Conservation (phyloP, 2,797 vertebrate species). For the Parambassis ranga region DNA sequence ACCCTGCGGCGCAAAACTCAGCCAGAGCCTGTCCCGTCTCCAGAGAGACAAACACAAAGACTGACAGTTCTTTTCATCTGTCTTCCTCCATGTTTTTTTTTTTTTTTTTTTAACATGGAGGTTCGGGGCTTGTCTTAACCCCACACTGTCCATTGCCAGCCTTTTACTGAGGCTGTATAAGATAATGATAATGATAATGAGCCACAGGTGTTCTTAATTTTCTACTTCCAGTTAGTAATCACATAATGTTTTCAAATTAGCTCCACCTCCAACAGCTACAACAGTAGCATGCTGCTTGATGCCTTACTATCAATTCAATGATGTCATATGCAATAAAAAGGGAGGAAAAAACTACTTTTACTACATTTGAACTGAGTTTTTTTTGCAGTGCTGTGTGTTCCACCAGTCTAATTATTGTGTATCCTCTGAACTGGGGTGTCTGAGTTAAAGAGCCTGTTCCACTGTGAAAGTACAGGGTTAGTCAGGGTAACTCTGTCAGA, state of each 20-base stretch:
- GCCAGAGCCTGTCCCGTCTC: slow-evolving; percentile 45
- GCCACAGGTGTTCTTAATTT: too few species aligned
- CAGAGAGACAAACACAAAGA: slow-evolving; percentile 48
- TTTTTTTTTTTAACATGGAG: slow-evolving; percentile 29
- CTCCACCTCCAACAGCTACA: too few species aligned
- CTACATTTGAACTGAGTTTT: too few species aligned
- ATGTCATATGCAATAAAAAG: too few species aligned
- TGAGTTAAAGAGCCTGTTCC: background rate
- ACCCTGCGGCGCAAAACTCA: slow-evolving; percentile 36
- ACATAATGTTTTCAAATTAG: too few species aligned
- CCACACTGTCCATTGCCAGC: slow-evolving; percentile 14
- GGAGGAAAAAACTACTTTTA: too few species aligned
- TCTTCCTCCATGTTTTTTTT: slow-evolving; percentile 1
- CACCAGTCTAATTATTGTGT: background rate
- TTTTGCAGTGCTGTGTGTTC: too few species aligned
- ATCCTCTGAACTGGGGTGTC: background rate
- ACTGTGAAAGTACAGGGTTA: slow-evolving; percentile 16
- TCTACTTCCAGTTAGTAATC: too few species aligned
- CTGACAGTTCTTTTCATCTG: slow-evolving; percentile 57
- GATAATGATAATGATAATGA: too few species aligned
- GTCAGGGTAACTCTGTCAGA: slow-evolving; percentile 7
- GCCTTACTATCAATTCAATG: too few species aligned
- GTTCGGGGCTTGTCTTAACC: slow-evolving; percentile 31
- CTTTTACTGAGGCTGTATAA: slow-evolving; percentile 32
- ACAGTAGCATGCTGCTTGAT: too few species aligned